phyloP scores from a whole-genome alignment of 2,797 vertebrate genomes.

The Urosaurus nigricauda region DNA sequence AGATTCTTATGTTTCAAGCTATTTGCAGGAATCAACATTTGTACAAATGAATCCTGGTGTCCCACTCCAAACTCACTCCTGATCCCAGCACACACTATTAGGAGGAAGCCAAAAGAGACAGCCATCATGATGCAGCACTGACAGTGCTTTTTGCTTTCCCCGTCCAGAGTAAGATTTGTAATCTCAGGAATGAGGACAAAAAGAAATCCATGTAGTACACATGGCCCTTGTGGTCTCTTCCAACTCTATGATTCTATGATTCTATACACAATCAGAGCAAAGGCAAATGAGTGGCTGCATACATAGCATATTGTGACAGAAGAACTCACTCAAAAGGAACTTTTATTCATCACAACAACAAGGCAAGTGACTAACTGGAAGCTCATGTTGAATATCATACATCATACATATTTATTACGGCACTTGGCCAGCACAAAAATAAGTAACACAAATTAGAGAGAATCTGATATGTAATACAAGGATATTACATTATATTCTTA shows the following conservation, averaged over 20 bases:
- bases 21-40: slow-evolving; percentile 2
- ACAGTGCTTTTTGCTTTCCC: background rate
- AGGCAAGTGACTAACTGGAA: background rate
- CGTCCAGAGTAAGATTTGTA: background rate
- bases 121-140: background rate
- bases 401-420: no score
- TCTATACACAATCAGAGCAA: background rate
- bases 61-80: background rate
- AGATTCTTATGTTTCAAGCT: slow-evolving; percentile 4
- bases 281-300: background rate
- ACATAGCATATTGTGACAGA: background rate
- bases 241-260: no score
- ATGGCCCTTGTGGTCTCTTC: no score
- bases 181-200: background rate
- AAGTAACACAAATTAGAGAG: no score
- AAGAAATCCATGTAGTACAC: background rate
- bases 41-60: background rate
- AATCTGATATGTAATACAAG: no score
- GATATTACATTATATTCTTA: no score
- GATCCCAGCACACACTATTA: background rate
- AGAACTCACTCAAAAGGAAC: background rate
- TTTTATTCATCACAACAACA: background rate
- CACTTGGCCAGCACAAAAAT: no score
- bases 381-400: no score
- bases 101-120: background rate